Base-by-base conservation (phyloP, 2,797 vertebrate genomes). In the Premnoplex brunnescens region DNA sequence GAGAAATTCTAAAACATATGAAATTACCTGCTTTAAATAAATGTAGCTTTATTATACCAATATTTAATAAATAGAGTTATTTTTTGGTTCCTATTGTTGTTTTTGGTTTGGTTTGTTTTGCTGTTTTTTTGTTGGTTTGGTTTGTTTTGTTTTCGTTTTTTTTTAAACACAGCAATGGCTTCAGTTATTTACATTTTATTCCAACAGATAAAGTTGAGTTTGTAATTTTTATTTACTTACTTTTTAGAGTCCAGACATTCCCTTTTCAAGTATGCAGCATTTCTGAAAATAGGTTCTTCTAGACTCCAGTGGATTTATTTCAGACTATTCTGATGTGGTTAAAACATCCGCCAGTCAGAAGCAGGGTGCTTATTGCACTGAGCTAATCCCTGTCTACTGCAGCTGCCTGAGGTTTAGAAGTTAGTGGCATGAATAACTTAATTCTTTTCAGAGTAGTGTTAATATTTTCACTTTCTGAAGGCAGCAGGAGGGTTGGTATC, bases 341-440 rank as follows among this genome's bases (percentile, higher is more conserved):
- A 71, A 64, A 92, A 76, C 39, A 73, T 89, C 46, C 15, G 19
- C 69, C 62, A 49, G 64, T 97, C 73, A 95, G 85, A 94, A 88
- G 59, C 12, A 0, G 16, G 3, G 15, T 36, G 51, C 72, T 82
- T 88, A 43, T 20, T 91, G n/a, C 55, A 44, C 30, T 91, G 23
- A 91, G 39, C 44, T 89, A 83, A 90, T 85, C 68, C 63, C 69
- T 86, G 58, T 54, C 54, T 91, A 34, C 49, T 78, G 59, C 48
- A 93, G 43, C 91, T 92, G 91, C 76, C 83, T 95, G 85, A 94
- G 76, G 52, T 54, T 93, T 88, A 32, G 58, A 72, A 83, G 52
- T 86, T 92, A 92, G 88, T 55, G 66, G 78, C 49, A 54, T 48
- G 52, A 92, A 41, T 89, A 94, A 75, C 71, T 92, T 92, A 41